Conservation (phyloP, 2,797 vertebrate genomes). For the Rhabdophis nuchalis region DNA sequence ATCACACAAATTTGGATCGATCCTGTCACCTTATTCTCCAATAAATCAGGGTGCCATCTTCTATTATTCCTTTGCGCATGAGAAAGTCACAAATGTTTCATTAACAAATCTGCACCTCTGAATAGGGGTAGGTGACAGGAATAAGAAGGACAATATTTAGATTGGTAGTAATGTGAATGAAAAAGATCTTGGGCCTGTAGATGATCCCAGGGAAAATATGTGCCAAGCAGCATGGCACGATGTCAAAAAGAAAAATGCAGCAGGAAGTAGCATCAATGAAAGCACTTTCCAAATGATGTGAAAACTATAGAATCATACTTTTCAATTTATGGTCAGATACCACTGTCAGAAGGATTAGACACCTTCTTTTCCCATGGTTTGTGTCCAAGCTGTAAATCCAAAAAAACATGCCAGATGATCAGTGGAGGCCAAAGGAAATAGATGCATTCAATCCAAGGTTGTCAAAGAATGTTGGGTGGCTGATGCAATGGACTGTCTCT, state of each 20-base stretch:
- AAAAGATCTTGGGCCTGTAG: neutral
- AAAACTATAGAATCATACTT: neutral
- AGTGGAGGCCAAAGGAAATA: neutral
- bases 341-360: neutral
- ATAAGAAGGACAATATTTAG: neutral
- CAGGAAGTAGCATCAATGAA: neutral
- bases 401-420: neutral
- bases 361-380: neutral
- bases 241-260: neutral
- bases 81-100: neutral
- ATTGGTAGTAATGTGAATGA: neutral
- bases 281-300: neutral
- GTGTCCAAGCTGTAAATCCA: neutral
- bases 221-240: neutral
- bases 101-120: neutral
- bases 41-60: neutral
- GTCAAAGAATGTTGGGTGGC: neutral
- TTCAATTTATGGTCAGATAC: neutral
- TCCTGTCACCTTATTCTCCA: neutral
- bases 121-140: neutral
- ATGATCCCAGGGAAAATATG: neutral
- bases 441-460: neutral
- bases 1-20: neutral
- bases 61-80: neutral
- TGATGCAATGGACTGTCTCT: neutral